Evolutionary conservation across 2,113 vertebrate species (phyloP).

Genomic region (Stigmatopora argus): DNA sequence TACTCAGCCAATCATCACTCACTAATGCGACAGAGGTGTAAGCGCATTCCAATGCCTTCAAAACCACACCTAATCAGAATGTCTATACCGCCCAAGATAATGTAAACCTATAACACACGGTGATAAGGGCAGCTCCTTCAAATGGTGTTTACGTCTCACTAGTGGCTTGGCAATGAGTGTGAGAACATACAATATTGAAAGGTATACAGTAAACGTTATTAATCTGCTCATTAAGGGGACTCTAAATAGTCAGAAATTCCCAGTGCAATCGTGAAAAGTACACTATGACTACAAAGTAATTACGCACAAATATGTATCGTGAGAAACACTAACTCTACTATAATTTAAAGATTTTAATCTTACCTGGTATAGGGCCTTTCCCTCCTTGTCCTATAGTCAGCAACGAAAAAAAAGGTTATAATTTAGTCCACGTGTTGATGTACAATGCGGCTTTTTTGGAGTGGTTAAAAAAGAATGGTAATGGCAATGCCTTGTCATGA

Average conservation of each 20-base stretch:
- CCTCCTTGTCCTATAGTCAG: slow-evolving; percentile 47
- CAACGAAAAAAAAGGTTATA: slow-evolving; percentile 13
- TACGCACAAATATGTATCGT: not conserved
- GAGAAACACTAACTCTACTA: not conserved
- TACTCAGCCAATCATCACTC: slow-evolving; percentile 53
- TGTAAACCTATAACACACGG: slow-evolving; percentile 22
- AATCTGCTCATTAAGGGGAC: slow-evolving; percentile 9
- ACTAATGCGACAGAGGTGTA: slow-evolving; percentile 27
- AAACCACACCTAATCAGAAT: slow-evolving; percentile 39
- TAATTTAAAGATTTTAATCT: slow-evolving; percentile 1
- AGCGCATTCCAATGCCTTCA: slow-evolving; percentile 20
- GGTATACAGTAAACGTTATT: slow-evolving; percentile 7
- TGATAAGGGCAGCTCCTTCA: slow-evolving; percentile 41
- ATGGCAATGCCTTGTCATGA: not conserved
- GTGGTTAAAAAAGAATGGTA: not conserved
- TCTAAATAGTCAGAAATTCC: slow-evolving; percentile 7
- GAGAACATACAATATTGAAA: not conserved
- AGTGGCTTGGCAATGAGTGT: slow-evolving; percentile 3
- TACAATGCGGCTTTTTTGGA: not conserved
- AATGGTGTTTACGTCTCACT: slow-evolving; percentile 16
- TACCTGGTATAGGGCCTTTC: slow-evolving; percentile 63
- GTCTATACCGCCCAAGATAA: slow-evolving; percentile 20
- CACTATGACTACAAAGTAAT: not conserved
- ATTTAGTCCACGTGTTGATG: not conserved
- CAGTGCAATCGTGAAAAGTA: slow-evolving; percentile 1